Base-by-base conservation (phyloP, 2,888 invertebrate genomes). In the Andrena camellia region DNA sequence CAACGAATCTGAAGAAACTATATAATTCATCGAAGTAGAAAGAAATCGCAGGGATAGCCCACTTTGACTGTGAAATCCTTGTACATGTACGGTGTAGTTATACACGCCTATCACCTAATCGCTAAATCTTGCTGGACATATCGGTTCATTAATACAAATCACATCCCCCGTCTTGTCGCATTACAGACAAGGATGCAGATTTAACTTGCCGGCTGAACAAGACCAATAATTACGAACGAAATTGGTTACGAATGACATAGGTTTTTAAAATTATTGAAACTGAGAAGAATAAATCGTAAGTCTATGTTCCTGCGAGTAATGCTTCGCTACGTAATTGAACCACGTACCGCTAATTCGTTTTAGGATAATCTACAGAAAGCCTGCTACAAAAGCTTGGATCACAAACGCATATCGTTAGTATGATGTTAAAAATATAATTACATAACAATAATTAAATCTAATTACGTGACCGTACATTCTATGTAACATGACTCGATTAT, bases 151-250 rank as follows among this genome's bases (percentile, higher is more conserved):
- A 48, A 59, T 50, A n/a, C 20, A 59, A 69, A 70, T 77, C 59
- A 48, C 59, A 57, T 76, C 69, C 10, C 6, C 33, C 31, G 29
- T 5, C 10, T 64, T n/a, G 57, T 1, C 48, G 4, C 69, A 26
- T 71, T 71, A 78, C 33, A 48, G 20, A 8, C 71, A 67, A 78
- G 42, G 8, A 62, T 26, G 78, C 4, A n/a, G n/a, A 73, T 42
- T 31, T 26, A 52, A 42, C 2, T 29, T 31, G 35, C 5, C 1
- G 10, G 2, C 23, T 63, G 23, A 62, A 50, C 31, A 62, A 35
- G 33, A 10, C 10, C 6, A 13, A 23, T 20, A 31, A 54, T 8
- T 4, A 26, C 23, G 20, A 20, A 26, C 10, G 10, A 57, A 57
- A 23, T 68, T 29, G 13, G 10, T 70, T 17, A n/a, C n/a, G 23